Conservation (phyloP, 2,888 invertebrate genomes). For the Ophion obscuratus region DNA sequence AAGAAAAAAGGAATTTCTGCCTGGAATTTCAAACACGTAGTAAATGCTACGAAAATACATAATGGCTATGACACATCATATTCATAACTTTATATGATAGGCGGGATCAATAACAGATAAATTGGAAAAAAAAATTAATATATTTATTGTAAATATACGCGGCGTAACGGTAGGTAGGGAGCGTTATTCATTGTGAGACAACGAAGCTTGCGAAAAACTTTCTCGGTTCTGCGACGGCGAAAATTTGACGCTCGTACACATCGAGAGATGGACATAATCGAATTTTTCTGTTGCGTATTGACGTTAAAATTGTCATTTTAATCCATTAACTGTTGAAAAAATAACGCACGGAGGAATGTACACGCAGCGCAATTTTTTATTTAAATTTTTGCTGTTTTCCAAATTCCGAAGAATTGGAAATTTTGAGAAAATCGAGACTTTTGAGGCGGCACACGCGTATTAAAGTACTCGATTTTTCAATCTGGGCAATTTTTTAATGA, state of each 20-base stretch:
- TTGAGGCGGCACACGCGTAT: not conserved
- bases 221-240: not conserved
- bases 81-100: slow-evolving; percentile 81
- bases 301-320: not conserved
- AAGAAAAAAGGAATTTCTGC: slow-evolving; percentile 57
- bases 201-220: slow-evolving; percentile 52
- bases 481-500: not conserved
- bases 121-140: slow-evolving; percentile 64
- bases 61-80: slow-evolving; percentile 81
- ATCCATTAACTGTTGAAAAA: not conserved
- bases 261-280: not conserved
- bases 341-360: not conserved
- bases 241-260: not conserved
- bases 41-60: slow-evolving; percentile 69
- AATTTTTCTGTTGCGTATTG: not conserved
- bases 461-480: not conserved
- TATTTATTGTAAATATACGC: slow-evolving; percentile 80
- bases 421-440: not conserved
- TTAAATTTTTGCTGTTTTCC: no score
- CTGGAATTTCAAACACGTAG: slow-evolving; percentile 65
- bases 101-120: slow-evolving; percentile 80
- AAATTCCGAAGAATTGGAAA: not conserved
- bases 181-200: slow-evolving; percentile 64
- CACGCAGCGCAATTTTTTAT: no score
- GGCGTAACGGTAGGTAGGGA: slow-evolving; percentile 57